Conservation (phyloP, 2,113 vertebrate genomes). For the Ptyas mucosa region DNA sequence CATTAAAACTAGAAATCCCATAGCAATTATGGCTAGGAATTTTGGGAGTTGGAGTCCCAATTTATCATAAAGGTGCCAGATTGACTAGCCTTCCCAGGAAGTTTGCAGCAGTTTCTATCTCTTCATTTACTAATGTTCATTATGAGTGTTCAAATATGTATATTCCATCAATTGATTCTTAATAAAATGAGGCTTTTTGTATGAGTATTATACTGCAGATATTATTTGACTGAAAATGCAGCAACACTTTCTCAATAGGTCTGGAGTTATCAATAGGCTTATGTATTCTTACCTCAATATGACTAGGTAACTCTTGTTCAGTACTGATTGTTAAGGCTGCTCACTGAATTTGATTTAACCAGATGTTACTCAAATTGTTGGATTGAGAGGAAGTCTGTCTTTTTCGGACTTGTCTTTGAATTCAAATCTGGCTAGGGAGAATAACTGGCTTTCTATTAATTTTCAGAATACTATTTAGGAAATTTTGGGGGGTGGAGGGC, state of each 20-base stretch:
- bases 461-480: background rate
- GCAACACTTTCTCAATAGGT: background rate
- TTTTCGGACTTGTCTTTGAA: background rate
- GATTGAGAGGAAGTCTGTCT: background rate
- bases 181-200: background rate
- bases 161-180: background rate
- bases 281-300: background rate
- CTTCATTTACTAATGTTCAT: background rate
- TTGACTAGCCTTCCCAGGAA: constrained; percentile 3
- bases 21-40: background rate
- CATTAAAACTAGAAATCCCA: background rate
- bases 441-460: background rate
- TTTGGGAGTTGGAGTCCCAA: background rate
- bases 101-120: background rate
- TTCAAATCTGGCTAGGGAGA: background rate
- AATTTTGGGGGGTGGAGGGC: background rate
- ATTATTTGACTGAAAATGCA: background rate
- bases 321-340: background rate
- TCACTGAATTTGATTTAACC: background rate
- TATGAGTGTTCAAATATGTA: background rate
- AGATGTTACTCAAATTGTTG: background rate
- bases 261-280: background rate
- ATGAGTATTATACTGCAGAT: background rate
- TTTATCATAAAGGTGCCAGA: background rate
- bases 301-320: background rate